A percentile compares a stretch with the other conserved stretches of the same genome.
These are phyloP conservation scores for Fulica atra DNA, from an alignment of 2,113 vertebrate species.

Conservation along the genomic window DNA sequence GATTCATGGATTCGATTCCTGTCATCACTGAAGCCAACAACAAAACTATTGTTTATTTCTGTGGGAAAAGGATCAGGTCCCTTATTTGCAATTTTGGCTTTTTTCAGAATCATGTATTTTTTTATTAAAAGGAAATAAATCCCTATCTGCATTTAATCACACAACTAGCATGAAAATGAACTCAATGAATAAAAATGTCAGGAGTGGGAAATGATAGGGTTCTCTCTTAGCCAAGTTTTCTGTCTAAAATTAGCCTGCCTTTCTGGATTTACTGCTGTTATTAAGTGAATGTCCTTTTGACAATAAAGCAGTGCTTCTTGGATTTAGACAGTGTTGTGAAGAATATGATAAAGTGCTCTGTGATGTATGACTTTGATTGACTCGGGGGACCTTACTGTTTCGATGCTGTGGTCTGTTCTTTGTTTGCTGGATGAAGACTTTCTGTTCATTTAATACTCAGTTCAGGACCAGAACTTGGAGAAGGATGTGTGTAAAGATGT, in stretches of 20 bases:
- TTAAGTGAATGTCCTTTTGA: constrained; percentile 73
- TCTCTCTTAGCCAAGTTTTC: constrained; percentile 68
- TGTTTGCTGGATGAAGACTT: constrained; percentile 67
- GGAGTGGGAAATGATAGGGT: constrained; percentile 73
- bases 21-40: constrained; percentile 49
- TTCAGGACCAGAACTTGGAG: constrained; percentile 72
- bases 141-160: constrained; percentile 78
- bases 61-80: constrained; percentile 68
- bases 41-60: constrained; percentile 72
- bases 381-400: constrained; percentile 69
- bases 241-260: constrained; percentile 74
- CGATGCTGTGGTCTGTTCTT: constrained; percentile 68
- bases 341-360: constrained; percentile 67
- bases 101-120: constrained; percentile 61
- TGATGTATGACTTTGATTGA: constrained; percentile 72
- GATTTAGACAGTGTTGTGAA: constrained; percentile 60
- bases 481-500: constrained; percentile 58
- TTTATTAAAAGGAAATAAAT: constrained; percentile 77
- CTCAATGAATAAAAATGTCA: constrained; percentile 80
- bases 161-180: constrained; percentile 76
- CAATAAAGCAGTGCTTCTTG: constrained; percentile 70
- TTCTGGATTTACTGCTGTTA: constrained; percentile 76
- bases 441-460: constrained; percentile 57
- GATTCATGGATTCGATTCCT: constrained; percentile 37
- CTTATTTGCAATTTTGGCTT: constrained; percentile 67